Evolutionary conservation across 1,140 invertebrate species (phyloP), one percentile per base, ranked within the genome.

Genomic region (Colletes gigas): DNA sequence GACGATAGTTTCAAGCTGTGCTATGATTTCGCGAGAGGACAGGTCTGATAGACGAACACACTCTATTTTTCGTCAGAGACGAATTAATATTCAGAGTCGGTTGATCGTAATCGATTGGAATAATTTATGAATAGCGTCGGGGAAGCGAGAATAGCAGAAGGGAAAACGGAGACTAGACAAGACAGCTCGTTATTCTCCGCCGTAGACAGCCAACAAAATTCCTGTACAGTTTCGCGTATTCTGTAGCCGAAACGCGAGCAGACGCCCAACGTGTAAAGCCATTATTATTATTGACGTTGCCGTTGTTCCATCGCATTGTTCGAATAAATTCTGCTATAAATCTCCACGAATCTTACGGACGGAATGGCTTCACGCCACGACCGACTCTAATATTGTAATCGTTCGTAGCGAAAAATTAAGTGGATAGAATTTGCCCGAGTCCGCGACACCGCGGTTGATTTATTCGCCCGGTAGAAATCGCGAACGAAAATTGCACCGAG

Each of bases 221-320:
- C 62, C 71, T 41, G 71, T 17, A 74, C 60, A 72, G 39, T 79
- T 66, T 73, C 77, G 52, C 70, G 60, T 72, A 78, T 44, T 71
- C 50, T 65, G 17, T 17, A 19, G 14, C 19, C 71, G 59, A 62
- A 80, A 80, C 65, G 12, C 62, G 14, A 65, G 52, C 44, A 50
- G 52, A 80, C 78, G 41, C 60, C 14, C 52, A 5, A 30, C 60
- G 78, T 71, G 71, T 59, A 80, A 74, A 80, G 12, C 71, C 21
- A 66, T 80, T 74, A 80, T 74, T 74, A 67, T 62, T 76, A 81
- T 76, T 68, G 57, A 55, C 65, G 73, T 67, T 44, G 21, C 7
- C n/a, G 65, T 81, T 81, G 54, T 69, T 62, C 55, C 78, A 76
- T 68, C 69, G 30, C 30, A 30, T 76, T 67, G 63, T 60, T 75